These are phyloP conservation scores for Halcyon malimbica DNA, from an alignment of 2,113 vertebrate species.

Conservation along the genomic window DNA sequence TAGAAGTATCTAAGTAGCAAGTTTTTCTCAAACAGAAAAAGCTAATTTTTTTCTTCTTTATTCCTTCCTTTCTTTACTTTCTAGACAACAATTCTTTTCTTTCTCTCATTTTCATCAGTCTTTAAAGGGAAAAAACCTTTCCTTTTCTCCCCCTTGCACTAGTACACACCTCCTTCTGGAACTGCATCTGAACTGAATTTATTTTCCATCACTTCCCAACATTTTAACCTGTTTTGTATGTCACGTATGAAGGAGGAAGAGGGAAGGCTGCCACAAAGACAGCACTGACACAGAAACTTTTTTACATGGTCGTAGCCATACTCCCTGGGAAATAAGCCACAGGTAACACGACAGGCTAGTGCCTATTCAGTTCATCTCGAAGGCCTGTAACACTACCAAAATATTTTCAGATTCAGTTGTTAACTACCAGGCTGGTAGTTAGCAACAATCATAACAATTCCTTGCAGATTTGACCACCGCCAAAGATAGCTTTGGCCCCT, in stretches of 20 bases:
- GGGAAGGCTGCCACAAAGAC: background rate
- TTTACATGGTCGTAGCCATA: conserved; percentile 46
- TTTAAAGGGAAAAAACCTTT: background rate
- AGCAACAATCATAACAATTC: conserved; percentile 40
- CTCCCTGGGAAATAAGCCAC: conserved; percentile 55
- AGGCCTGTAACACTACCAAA: conserved; percentile 29
- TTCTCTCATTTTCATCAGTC: background rate
- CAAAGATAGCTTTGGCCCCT: conserved; percentile 60
- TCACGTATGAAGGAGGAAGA: background rate
- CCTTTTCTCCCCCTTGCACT: background rate
- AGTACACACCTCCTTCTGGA: background rate
- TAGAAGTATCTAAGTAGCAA: background rate
- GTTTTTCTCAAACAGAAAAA: background rate
- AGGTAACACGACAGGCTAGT: conserved; percentile 30
- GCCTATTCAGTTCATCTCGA: conserved; percentile 52
- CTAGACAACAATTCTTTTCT: background rate
- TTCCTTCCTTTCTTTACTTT: background rate
- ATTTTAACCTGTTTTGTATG: background rate
- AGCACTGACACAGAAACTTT: conserved; percentile 10
- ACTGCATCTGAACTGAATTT: background rate
- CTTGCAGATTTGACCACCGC: conserved; percentile 71
- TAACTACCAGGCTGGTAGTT: conserved; percentile 55
- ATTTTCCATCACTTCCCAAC: background rate
- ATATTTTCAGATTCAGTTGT: conserved; percentile 41
- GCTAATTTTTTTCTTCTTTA: fast-evolving